phyloP scores from a whole-genome alignment of 2,888 invertebrate genomes.

The Alentia gelatinosa region DNA sequence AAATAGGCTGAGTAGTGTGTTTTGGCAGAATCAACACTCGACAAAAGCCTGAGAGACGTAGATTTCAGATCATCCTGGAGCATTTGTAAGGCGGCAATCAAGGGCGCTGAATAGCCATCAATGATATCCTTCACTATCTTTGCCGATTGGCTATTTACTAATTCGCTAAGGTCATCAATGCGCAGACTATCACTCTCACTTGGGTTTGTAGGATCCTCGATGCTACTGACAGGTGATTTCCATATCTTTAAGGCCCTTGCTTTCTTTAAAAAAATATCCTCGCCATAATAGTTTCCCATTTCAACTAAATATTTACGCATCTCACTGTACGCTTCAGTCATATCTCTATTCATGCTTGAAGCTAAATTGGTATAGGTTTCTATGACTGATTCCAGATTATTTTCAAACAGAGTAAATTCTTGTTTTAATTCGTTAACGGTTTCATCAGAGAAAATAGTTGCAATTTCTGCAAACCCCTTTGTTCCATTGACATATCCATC shows the following conservation, averaged over 20 bases:
- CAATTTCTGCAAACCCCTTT: neutral
- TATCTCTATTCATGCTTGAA: neutral
- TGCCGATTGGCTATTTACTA: neutral
- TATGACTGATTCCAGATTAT: neutral
- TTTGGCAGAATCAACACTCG: neutral
- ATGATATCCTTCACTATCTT: neutral
- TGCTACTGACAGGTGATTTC: constrained; percentile 6
- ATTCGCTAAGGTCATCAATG: neutral
- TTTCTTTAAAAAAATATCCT: neutral
- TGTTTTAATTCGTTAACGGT: neutral
- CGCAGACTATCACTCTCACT: neutral
- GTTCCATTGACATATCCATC: neutral
- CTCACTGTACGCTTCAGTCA: neutral
- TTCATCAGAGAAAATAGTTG: neutral
- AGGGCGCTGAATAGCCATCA: neutral
- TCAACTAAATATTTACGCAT: neutral
- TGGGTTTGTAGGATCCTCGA: constrained; percentile 28
- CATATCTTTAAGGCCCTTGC: neutral
- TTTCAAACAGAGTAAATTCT: neutral
- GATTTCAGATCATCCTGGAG: neutral
- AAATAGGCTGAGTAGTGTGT: neutral
- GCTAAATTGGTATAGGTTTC: neutral
- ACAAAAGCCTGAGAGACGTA: neutral
- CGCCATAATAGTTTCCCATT: neutral
- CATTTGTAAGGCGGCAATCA: neutral